Base-by-base conservation (phyloP, 2,888 invertebrate genomes). In the Ennomos fuscantarius region DNA sequence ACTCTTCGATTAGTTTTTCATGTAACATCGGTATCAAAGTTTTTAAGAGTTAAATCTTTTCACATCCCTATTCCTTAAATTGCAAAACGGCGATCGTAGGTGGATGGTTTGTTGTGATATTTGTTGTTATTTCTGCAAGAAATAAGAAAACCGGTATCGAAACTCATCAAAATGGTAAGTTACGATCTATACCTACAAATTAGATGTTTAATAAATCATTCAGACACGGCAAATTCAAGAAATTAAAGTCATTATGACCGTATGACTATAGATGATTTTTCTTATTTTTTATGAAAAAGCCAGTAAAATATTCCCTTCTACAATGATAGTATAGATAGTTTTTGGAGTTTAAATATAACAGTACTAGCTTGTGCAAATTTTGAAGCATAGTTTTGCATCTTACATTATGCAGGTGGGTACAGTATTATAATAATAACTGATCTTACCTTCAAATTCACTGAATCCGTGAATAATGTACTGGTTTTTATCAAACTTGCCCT, bases 81-180 rank as follows among this genome's bases (percentile, higher is more conserved):
- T 84, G 82, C 84, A 79, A 74, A 24, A 82, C 72, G 73, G 78
- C 77, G 74, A 78, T 75, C 73, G 82, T 82, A 73, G 78, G 81
- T 83, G 84, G 80, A 81, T 81, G 81, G 78, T 82, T 87, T 89
- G 89, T 89, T 89, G 86, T 85, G 82, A 72, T 78, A 72, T 82
- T 81, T 81, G 76, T 81, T 78, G 70, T 65, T 86, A 76, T 68
- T 75, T 24, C 78, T 66, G 57, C 49, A 64, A 69, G 64, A 73
- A 79, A 79, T 73, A 76, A 72, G 77, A 73, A 79, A 79, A 74
- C 74, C 74, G 69, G 70, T 64, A 66, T 69, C 70, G 65, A 56
- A 64, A 70, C 72, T 53, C 56, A 66, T 68, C 60, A 76, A 74
- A 81, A 85, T 88, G 89, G 89, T 89, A 75, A 81, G 86, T 58